Evolutionary conservation across 2,888 invertebrate genomes (phyloP), one percentile per base, ranked within the genome.

Genomic region (Homarus gammarus): DNA sequence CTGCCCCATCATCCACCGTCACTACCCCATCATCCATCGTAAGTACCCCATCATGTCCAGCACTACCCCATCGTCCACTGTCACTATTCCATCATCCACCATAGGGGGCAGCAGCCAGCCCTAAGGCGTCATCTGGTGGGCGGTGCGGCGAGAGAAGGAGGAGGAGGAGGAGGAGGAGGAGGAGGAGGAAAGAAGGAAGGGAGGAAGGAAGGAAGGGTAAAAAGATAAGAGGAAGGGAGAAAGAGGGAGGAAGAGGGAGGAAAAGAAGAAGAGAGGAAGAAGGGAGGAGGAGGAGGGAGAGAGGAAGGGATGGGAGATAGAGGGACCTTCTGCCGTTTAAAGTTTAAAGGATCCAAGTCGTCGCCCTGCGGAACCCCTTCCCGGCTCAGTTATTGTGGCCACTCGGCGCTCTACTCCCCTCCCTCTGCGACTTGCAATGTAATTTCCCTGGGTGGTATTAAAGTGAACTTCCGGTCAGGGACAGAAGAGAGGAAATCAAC

Each of bases 401-500:
- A 56, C 56, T 56, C 56, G 56, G 18, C 56, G 56, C 27, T 33
- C 33, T 56, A 22, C 73, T 38, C 5, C 38, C 33, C 31, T 15
- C 10, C n/a, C 15, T 0, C 49, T 10, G 36, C 78, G 49, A 33
- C 78, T 51, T 31, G 56, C 56, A 78, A 31, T 31, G 56, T 78
- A 78, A 78, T 44, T 78, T 78, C 36, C 31, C 27, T 51, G n/a
- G 27, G 2, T 18, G 78, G 33, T n/a, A 78, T 78, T 51, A 33
- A 51, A 51, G 6, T 15, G 27, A 78, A 38, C n/a, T 51, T 78
- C 78, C 78, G 78, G 77, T 77, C 18, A 2, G n/a, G 27, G 31
- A 49, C 77, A n/a, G 10, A n/a, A n/a, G 77, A 49, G 38, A 77
- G 77, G 78, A 78, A 78, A 78, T 78, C 51, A 56, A 31, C 51